Percentiles rank a stretch among this genome's conserved stretches.
These are phyloP conservation scores for Ypsolopha sequella DNA, from an alignment of 2,888 invertebrate species.

Conservation along the genomic window DNA sequence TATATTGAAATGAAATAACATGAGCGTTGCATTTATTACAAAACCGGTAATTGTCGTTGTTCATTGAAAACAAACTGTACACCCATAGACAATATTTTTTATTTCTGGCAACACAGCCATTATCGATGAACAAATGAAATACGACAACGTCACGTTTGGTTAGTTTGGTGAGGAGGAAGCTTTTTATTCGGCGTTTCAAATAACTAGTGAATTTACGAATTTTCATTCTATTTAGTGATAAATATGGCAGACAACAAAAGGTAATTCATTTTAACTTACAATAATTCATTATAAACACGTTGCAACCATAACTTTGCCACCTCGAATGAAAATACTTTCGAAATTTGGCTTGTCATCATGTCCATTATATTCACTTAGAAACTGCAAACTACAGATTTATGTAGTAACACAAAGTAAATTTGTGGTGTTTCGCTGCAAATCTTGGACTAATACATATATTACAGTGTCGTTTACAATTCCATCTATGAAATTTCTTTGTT, in stretches of 20 bases:
- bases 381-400: neutral
- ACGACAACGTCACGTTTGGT: constrained; percentile 64
- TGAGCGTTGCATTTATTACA: neutral
- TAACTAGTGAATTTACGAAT: constrained; percentile 41
- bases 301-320: neutral
- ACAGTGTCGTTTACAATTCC: too few relatives aligned
- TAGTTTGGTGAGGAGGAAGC: constrained; percentile 11
- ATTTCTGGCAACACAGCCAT: constrained; percentile 28
- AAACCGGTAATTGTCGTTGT: neutral
- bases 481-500: constrained; percentile 1
- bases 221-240: constrained; percentile 38
- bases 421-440: too few relatives aligned
- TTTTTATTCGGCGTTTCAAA: constrained; percentile 48
- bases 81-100: constrained; percentile 19
- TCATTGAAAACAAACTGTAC: constrained; percentile 13
- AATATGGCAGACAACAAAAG: constrained; percentile 71
- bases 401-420: too few relatives aligned
- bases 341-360: constrained; percentile 71
- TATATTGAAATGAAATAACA: too few relatives aligned
- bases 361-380: constrained; percentile 16
- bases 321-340: constrained; percentile 30
- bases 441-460: too few relatives aligned
- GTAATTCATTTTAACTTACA: constrained; percentile 31
- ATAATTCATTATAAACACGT: constrained; percentile 6
- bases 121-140: constrained; percentile 66